Base-by-base conservation (phyloP, 2,888 invertebrate genomes). In the Pachliopta kotzebuea region DNA sequence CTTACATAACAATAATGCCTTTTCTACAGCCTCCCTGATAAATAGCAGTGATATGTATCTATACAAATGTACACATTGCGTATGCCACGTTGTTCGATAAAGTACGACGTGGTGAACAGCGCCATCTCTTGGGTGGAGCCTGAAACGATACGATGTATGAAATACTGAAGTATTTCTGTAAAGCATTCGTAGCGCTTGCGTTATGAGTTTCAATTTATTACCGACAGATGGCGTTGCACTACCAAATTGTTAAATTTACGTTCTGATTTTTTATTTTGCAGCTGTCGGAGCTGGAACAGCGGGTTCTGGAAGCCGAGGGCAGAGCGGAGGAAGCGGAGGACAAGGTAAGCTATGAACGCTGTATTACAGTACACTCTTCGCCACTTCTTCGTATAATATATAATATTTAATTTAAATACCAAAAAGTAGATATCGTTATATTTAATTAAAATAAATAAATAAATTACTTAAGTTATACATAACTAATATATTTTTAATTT, bases 271-370 rank as follows among this genome's bases (percentile, higher is more conserved):
- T 70, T 72, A 86, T 86, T 83, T 95, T 95, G 70, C 94, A 98
- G 98, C 95, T 98, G 92, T 96, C 97, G 86, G 98, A 98, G 93
- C 94, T 98, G 92, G 98, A 98, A 90, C 96, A 97, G 84, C 94
- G 97, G 78, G 97, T 97, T 83, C 93, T 97, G 88, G 97, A 98
- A 88, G 98, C 98, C 76, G 98, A 98, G 92, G 95, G 96, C 76
- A 93, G 98, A 77, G 98, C 98, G 61, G 97, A 97, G 83, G 97
- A 97, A 88, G 98, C 98, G 69, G 97, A 98, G 90, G 97, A 97
- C 90, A 98, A 98, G 96, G 98, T 98, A 94, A 93, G 8, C 11
- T 37, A 14, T 37, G 11, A 14, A 37, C 37, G 11, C 11, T 14
- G 3, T 14, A 37, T 2, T 37, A 37, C 37, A 37, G 14, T 3